These are phyloP conservation scores for Parapsyche elsis DNA, from an alignment of 1,140 invertebrate species.

Conservation along the genomic window DNA sequence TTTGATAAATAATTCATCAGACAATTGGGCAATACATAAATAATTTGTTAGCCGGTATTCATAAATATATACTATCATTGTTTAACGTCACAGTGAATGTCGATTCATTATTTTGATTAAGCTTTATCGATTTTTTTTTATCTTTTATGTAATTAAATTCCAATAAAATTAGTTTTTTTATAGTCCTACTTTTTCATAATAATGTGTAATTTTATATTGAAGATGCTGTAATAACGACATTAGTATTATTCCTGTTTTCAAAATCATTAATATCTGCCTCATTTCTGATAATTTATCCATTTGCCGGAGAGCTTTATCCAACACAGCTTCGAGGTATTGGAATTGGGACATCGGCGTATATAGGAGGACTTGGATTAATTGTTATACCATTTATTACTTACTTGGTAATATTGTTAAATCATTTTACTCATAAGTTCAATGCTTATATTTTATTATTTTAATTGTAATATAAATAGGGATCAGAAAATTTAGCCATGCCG, in stretches of 20 bases:
- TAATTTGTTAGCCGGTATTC: too few species aligned
- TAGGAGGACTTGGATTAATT: constrained; percentile 86
- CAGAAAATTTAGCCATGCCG: constrained; percentile 83
- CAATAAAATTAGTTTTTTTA: neutral
- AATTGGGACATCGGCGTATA: constrained; percentile 89
- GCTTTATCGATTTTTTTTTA: too few species aligned
- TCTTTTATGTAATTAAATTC: too few species aligned
- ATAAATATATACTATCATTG: too few species aligned
- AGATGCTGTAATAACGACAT: constrained; percentile 79
- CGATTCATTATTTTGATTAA: too few species aligned
- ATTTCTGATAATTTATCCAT: constrained; percentile 91
- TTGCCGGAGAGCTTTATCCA: constrained; percentile 89
- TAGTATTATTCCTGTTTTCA: constrained; percentile 84
- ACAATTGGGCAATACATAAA: too few species aligned
- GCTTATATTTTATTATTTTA: constrained; percentile 8
- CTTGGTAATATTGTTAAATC: constrained; percentile 70
- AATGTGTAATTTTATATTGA: constrained; percentile 28
- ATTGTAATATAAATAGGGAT: constrained; percentile 71
- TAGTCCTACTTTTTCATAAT: neutral
- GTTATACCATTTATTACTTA: constrained; percentile 93
- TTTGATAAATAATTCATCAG: too few species aligned
- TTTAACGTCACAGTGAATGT: too few species aligned
- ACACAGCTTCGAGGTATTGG: constrained; percentile 87
- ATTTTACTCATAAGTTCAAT: constrained; percentile 1
- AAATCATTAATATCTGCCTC: constrained; percentile 92